A percentile compares a stretch with the other conserved stretches of the same genome.
phyloP scores from a whole-genome alignment of 2,797 vertebrate species.

The Benthosema pterotum region DNA sequence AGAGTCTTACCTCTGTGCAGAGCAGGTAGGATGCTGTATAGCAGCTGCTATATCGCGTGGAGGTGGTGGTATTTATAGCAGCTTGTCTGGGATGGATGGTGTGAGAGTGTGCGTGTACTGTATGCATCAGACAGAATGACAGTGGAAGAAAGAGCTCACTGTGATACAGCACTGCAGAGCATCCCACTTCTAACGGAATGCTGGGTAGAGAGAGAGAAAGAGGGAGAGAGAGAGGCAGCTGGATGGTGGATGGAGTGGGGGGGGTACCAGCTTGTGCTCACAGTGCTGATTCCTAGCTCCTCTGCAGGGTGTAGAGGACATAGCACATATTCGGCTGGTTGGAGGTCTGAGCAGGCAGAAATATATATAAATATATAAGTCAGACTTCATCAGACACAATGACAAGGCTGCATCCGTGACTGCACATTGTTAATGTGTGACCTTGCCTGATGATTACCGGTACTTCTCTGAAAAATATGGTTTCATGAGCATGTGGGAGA shows the following conservation, averaged over 20 bases:
- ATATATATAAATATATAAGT: background rate
- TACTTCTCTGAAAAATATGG: too few relatives aligned
- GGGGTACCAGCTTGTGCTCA: slow-evolving; percentile 9
- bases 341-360: background rate
- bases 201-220: background rate
- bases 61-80: slow-evolving; percentile 15
- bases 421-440: background rate
- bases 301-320: slow-evolving; percentile 49
- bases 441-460: background rate
- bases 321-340: background rate
- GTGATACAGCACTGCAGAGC: slow-evolving; percentile 46
- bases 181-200: slow-evolving; percentile 21
- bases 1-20: slow-evolving; percentile 55
- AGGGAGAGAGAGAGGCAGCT: slow-evolving; percentile 5
- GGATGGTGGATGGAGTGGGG: slow-evolving; percentile 25
- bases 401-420: background rate
- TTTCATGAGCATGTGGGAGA: too few relatives aligned
- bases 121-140: background rate
- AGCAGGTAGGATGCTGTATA: slow-evolving; percentile 34
- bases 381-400: background rate
- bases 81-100: background rate
- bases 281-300: slow-evolving; percentile 62
- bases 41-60: slow-evolving; percentile 33
- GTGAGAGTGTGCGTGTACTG: background rate
- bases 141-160: background rate